phyloP scores from a whole-genome alignment of 2,888 invertebrate genomes.

The Lasioglossum leucozonium region DNA sequence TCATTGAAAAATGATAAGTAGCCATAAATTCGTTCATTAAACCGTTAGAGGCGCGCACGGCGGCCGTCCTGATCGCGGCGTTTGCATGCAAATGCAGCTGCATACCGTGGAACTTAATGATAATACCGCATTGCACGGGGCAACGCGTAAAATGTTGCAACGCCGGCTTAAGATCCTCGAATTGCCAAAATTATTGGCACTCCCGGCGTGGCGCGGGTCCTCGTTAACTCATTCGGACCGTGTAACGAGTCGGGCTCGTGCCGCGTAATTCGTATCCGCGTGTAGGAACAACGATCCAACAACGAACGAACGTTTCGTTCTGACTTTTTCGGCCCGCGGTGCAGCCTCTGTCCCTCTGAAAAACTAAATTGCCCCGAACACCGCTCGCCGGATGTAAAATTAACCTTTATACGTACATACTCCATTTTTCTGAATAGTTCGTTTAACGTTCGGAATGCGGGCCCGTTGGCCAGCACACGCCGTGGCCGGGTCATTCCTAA shows the following conservation, averaged over 20 bases:
- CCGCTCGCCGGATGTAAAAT: background rate
- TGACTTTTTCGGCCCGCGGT: background rate
- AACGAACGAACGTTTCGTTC: background rate
- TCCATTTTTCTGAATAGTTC: background rate
- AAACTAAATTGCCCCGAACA: background rate
- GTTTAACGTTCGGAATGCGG: background rate
- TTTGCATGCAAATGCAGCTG: constrained; percentile 49
- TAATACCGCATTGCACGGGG: constrained; percentile 36
- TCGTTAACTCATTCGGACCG: constrained; percentile 34
- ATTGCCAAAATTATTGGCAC: constrained; percentile 49
- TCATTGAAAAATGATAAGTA: constrained; percentile 55
- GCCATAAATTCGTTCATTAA: constrained; percentile 61
- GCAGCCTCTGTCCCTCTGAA: background rate
- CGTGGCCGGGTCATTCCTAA: background rate
- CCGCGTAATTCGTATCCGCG: constrained; percentile 21
- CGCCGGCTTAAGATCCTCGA: constrained; percentile 34
- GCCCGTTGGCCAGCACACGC: background rate
- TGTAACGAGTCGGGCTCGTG: constrained; percentile 40
- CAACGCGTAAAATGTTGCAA: constrained; percentile 38
- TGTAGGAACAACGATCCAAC: constrained; percentile 17
- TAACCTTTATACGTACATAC: background rate
- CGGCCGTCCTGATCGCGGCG: constrained; percentile 23
- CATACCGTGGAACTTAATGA: constrained; percentile 49
- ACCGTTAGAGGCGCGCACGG: constrained; percentile 27
- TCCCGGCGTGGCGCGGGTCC: constrained; percentile 14